Percentiles rank a stretch among this genome's conserved stretches.
Conservation (phyloP, 1,140 invertebrate species). For the Geopemphigus sp. region DNA sequence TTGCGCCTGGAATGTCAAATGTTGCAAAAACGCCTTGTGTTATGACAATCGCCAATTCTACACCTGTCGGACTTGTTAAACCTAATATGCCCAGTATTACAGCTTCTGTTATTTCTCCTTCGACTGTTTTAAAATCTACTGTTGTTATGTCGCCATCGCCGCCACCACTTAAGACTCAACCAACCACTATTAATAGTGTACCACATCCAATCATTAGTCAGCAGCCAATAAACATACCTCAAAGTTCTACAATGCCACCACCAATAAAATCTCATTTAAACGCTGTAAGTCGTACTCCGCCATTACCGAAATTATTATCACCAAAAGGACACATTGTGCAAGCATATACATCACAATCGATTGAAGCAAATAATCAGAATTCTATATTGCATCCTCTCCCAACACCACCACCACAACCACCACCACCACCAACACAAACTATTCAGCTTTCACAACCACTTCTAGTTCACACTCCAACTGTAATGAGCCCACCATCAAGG, state of each 20-base stretch:
- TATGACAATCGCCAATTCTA: conserved; percentile 30
- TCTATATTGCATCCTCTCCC: background rate
- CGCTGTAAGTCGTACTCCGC: conserved; percentile 28
- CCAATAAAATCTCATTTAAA: conserved; percentile 46
- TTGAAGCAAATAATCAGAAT: conserved; percentile 22
- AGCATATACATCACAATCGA: conserved; percentile 44
- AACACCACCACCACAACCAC: no score
- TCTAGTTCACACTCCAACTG: background rate
- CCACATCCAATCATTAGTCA: conserved; percentile 3
- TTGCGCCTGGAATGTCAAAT: conserved; percentile 44
- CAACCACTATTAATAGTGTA: conserved; percentile 4
- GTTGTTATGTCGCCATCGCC: conserved; percentile 36
- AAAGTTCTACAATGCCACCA: conserved; percentile 16
- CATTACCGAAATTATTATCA: conserved; percentile 42
- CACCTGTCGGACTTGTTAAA: conserved; percentile 44
- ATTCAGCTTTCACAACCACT: background rate
- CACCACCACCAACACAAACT: background rate
- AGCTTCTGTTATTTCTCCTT: conserved; percentile 44
- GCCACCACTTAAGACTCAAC: conserved; percentile 29
- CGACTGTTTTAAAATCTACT: conserved; percentile 42
- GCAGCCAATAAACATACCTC: conserved; percentile 17
- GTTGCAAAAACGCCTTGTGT: conserved; percentile 38
- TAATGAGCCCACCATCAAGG: conserved; percentile 10
- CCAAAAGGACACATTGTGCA: conserved; percentile 43
- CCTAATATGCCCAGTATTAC: conserved; percentile 42